These are phyloP conservation scores for Calycopis cecrops DNA, from an alignment of 1,140 invertebrate genomes.

Conservation along the genomic window DNA sequence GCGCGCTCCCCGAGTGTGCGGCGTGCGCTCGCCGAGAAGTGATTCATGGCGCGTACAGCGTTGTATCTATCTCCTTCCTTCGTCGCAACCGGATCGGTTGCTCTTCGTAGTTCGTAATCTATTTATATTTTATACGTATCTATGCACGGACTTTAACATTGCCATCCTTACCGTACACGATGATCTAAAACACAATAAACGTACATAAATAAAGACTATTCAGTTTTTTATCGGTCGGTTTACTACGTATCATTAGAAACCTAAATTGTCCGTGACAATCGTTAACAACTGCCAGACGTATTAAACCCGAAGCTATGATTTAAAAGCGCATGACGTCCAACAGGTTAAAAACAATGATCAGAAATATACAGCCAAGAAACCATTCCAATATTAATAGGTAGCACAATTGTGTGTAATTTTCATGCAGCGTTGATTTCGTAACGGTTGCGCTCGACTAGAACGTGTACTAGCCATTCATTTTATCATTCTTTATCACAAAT, in stretches of 20 bases:
- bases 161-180: slow-evolving; percentile 25
- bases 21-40: slow-evolving; percentile 61
- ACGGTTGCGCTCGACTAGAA: slow-evolving; percentile 71
- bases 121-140: slow-evolving; percentile 71
- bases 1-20: slow-evolving; percentile 42
- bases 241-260: no score
- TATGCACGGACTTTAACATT: slow-evolving; percentile 69
- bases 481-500: slow-evolving; percentile 20
- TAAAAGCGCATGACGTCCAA: no score
- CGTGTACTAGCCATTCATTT: slow-evolving; percentile 42
- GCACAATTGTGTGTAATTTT: slow-evolving; percentile 53
- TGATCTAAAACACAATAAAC: slow-evolving; percentile 17
- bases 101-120: slow-evolving; percentile 72
- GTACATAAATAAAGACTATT: slow-evolving; percentile 22
- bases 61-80: slow-evolving; percentile 74
- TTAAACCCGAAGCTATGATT: no score
- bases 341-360: no score
- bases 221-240: slow-evolving; percentile 13
- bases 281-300: no score
- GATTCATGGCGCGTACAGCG: slow-evolving; percentile 63
- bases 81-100: slow-evolving; percentile 72
- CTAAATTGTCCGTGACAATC: no score
- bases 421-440: slow-evolving; percentile 71
- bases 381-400: slow-evolving; percentile 30
- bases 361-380: background rate